Evolutionary conservation across 2,888 invertebrate genomes (phyloP), one percentile per base, ranked within the genome.

Genomic region (Pinctada fucata): DNA sequence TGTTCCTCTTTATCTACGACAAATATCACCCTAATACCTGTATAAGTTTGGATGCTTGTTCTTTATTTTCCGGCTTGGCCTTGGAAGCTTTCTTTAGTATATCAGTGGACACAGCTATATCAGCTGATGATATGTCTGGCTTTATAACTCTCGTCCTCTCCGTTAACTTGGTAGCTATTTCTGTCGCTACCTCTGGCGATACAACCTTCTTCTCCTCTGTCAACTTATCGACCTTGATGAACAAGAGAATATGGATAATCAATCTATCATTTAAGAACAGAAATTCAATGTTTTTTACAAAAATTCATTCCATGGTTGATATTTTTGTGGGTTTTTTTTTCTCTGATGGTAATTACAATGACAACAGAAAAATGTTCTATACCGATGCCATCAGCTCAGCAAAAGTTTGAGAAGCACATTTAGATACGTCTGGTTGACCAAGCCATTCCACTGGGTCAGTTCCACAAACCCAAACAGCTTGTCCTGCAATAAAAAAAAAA

Each of bases 391-490:
- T 63, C 13, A 45, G 31, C 10, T 70, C 65, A 52, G 64, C 74
- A 66, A 70, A 76, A 51, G 47, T 47, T 58, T 52, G 45, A 48
- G 88, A 88, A 0, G 87, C 86, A 81, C 89, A 89, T 13, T 82
- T 82, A 64, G 80, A 76, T 5, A 86, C 78, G 77, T 87, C 77
- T 10, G 89, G 89, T 70, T 85, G 82, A 6, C 80, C 84, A 72
- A 72, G 74, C 89, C 89, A 89, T 5, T 82, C 81, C 5, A 79
- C 79, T 3, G 83, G 84, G 31, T 80, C 72, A 31, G 78, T 75
- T 6, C 81, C 83, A 78, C 89, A 89, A 48, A 79, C 65, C 85
- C 87, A 88, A 1, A 76, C 85, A 2, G 88, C 87, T 31, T 63
- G 72, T 5, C 85, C 85, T 85, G 16, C 10, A 76, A 47, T 13